Base-by-base conservation (phyloP, 2,888 invertebrate genomes). In the Melinopterus prodromus region DNA sequence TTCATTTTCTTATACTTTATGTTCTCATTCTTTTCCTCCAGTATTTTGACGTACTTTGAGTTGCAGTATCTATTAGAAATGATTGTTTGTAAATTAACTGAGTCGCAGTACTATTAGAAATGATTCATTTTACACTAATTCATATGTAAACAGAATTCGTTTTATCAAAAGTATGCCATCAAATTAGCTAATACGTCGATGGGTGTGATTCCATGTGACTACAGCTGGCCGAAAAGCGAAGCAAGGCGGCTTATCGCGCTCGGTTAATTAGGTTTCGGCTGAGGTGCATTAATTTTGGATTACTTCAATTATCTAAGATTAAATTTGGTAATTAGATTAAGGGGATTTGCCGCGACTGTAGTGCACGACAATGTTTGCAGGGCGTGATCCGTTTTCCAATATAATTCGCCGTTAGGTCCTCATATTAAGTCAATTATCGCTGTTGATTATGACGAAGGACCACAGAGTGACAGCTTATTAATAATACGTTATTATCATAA, bases 131-230 rank as follows among this genome's bases (percentile, higher is more conserved):
- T 26, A 26, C 1, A 26, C 26, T 26, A 26, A 26, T 26, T 26
- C 3, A 26, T 26, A 26, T 26, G 26, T n/a, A 26, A 26, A 26
- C 26, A 26, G 26, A 26, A 26, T 53, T 53, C 53, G 53, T 53
- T 36, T 26, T 74, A 74, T 74, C 74, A 74, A 26, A 74, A 74
- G 74, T 74, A 74, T 16, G 37, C 74, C 74, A 74, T 74, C 74
- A 74, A 74, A 74, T 74, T 74, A 74, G 37, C 12, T 74, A 36
- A 26, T 26, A 26, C 3, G 26, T 26, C 26, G 26, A 26, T 26
- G 26, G 26, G 26, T 26, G 26, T 26, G 26, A 26, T 26, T 26
- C 26, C 26, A 26, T 26, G 26, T 26, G 26, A 26, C 26, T 26
- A 26, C 26, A 26, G 2, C 26, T 26, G 26, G 26, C 3, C 26